Base-by-base conservation (phyloP, 2,113 vertebrate genomes). In the Notarius lentiginosus region DNA sequence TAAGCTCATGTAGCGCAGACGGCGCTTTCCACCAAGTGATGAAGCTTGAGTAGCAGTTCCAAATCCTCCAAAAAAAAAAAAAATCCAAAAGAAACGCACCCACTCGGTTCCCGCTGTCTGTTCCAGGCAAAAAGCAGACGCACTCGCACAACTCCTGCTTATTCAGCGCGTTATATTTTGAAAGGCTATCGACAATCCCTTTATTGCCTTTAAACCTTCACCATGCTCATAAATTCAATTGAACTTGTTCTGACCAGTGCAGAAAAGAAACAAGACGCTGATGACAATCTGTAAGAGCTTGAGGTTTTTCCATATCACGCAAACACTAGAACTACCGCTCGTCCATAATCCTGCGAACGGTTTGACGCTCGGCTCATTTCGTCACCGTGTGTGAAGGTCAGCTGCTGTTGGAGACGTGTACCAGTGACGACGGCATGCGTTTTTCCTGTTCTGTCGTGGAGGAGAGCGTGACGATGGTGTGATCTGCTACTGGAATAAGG, bases 141-240 rank as follows among this genome's bases (percentile, higher is more conserved):
- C 51, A n/a, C n/a, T 20, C 34, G 53, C 56, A 49, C 61, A 66
- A 15, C 51, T 11, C 18, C 51, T 65, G 41, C 79, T 66, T 79
- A 65, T 79, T 83, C 58, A 14, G 65, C 5, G 5, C 51, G 41
- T 49, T 84, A 66, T 84, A 76, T 85, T 84, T 76, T 65, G 20
- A 84, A 79, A 70, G 76, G 30, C 65, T 47, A 53, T 56, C 12
- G 83, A 82, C 87, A 85, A 75, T 83, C 49, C 72, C 20, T 65
- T 76, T 66, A 24, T 53, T 87, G 79, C 73, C 85, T 61, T 86
- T 47, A 82, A 24, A 15, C 27, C 60, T 66, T 27, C n/a, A 18
- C 53, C 51, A 9, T 17, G 47, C 30, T 65, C 83, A 76, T 83
- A 41, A 22, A 56, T 55, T 24, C 5, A 41, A 55, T 7, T 51